These are phyloP conservation scores for Myripristis murdjan DNA, from an alignment of 2,797 vertebrate genomes.

Conservation along the genomic window DNA sequence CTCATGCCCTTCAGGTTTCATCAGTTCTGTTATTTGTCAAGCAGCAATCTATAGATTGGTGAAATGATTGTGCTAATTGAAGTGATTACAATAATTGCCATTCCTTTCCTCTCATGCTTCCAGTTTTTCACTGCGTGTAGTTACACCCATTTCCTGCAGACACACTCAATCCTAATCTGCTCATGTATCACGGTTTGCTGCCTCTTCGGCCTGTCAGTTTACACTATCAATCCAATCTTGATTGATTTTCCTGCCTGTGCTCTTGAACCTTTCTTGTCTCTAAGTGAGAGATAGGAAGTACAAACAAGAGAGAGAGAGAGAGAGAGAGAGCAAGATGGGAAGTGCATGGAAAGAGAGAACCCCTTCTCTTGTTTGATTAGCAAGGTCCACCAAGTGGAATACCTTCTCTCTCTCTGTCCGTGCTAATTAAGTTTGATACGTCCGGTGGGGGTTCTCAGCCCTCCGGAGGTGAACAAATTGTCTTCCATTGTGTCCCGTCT, in stretches of 20 bases:
- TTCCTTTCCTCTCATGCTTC: constrained; percentile 8
- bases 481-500: constrained; percentile 64
- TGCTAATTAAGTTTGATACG: constrained; percentile 65
- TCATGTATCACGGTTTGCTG: constrained; percentile 67
- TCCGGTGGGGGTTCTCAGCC: constrained; percentile 38
- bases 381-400: constrained; percentile 24
- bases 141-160: constrained; percentile 45
- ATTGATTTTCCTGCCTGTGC: constrained; percentile 72
- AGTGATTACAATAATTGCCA: constrained; percentile 15
- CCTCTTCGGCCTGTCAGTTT: constrained; percentile 74
- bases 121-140: constrained; percentile 13
- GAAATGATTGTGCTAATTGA: background rate
- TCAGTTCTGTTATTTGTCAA: constrained; percentile 11
- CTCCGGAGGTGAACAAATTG: constrained; percentile 69
- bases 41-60: constrained; percentile 3
- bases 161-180: constrained; percentile 60
- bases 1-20: background rate
- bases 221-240: constrained; percentile 73
- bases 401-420: constrained; percentile 22
- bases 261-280: constrained; percentile 62
- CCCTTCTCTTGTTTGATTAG: constrained; percentile 49
- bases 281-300: constrained; percentile 53
- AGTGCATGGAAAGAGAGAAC: constrained; percentile 4
- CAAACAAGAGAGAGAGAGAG: constrained; percentile 43
- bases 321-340: constrained; percentile 5